Evolutionary conservation across 30 jellyfish, hydroid and myxozoan genomes (phyloP), one percentile per base, ranked within the genome.

Genomic region (Mastigias papua): DNA sequence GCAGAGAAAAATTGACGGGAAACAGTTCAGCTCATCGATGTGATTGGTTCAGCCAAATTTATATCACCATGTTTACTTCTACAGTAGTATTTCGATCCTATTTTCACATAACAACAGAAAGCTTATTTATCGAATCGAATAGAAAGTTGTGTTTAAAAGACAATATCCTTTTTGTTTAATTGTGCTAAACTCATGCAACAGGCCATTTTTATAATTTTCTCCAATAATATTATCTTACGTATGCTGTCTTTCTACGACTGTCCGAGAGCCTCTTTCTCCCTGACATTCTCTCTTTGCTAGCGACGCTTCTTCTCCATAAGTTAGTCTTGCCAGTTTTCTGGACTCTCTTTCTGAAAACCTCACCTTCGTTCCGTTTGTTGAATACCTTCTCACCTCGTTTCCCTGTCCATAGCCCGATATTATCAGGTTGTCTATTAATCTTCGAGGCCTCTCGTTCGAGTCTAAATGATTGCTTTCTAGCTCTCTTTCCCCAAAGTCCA

Each of bases 221-320:
- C 67, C 67, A 2, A 17, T 37, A 51, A 17, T 21, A 51, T 21
- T 51, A 51, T 51, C 67, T 51, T 17, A 9, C 67, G 17, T 51
- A 51, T 10, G 35, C 74, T 22, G 74, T 63, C 74, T 63, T 63
- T 23, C 23, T 63, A 25, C 74, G 22, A 20, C 27, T n/a, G 4
- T 10, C 74, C 34, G 20, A 6, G 19, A 8, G 10, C 29, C 64
- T 77, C 65, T 81, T 67, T 48, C 94, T 60, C 25, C 77, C 95
- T 88, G 89, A 86, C 84, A 57, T 42, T 0, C 85, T 82, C 25
- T 68, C 82, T 20, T 33, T 26, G 10, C 71, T 26, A 19, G 46
- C 33, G 9, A n/a, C 27, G 34, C 49, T 34, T n/a, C 80, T 42
- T 49, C 96, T 91, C 96, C 96, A 87, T 27, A 87, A 81, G n/a